Evolutionary conservation across 1,140 invertebrate genomes (phyloP).

Genomic region (Andrena cerasifolii): DNA sequence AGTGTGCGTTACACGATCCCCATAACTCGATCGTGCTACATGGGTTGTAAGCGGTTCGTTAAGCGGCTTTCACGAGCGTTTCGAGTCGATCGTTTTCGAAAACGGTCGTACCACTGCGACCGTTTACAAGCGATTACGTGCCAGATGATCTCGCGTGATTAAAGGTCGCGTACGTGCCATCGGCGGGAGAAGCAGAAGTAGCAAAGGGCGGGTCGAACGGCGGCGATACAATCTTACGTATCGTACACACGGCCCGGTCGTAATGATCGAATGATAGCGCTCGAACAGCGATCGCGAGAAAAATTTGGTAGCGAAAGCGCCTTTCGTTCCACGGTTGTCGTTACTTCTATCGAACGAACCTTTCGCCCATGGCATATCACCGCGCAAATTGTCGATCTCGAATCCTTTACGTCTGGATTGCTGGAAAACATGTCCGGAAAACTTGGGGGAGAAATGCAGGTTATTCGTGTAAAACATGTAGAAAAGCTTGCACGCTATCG

Average conservation of each 20-base stretch:
- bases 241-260: slow-evolving; percentile 5
- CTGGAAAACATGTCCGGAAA: background rate
- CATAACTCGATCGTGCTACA: slow-evolving; percentile 29
- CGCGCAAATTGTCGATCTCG: background rate
- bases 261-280: slow-evolving; percentile 41
- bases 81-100: slow-evolving; percentile 23
- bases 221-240: slow-evolving; percentile 22
- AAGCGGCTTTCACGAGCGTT: slow-evolving; percentile 23
- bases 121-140: slow-evolving; percentile 50
- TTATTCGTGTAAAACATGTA: background rate
- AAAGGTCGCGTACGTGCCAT: slow-evolving; percentile 9
- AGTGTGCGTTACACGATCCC: background rate
- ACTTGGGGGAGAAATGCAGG: background rate
- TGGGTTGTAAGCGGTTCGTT: slow-evolving; percentile 32
- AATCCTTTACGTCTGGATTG: background rate
- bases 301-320: background rate
- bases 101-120: slow-evolving; percentile 5
- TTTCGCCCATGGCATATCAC: background rate
- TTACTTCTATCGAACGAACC: slow-evolving; percentile 4
- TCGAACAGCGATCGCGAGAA: slow-evolving; percentile 4
- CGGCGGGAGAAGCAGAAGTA: background rate
- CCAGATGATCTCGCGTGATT: slow-evolving; percentile 39
- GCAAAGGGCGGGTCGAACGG: background rate
- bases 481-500: background rate
- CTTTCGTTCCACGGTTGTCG: background rate